phyloP scores from a whole-genome alignment of 1,140 invertebrate species.

The Acromyrmex charruanus region DNA sequence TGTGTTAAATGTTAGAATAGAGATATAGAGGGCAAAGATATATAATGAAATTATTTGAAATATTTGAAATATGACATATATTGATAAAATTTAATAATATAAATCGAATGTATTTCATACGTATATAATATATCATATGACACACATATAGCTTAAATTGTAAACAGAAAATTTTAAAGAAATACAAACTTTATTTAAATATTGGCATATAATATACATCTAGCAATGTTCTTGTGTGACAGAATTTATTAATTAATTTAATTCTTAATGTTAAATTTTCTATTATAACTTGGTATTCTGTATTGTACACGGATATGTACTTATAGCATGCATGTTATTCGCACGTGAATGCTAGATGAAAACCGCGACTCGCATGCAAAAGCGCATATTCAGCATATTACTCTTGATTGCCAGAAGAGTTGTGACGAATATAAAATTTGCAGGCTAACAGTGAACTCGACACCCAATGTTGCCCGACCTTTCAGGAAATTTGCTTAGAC shows the following conservation, averaged over 20 bases:
- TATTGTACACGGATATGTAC: background rate
- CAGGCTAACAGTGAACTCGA: conserved; percentile 30
- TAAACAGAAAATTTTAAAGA: background rate
- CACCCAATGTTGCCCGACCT: conserved; percentile 13
- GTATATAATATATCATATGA: no score
- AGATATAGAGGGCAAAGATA: background rate
- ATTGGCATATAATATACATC: background rate
- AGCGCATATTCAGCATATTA: conserved; percentile 11
- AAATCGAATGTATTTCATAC: no score
- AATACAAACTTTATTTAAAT: background rate
- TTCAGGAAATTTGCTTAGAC: conserved; percentile 33
- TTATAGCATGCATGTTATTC: background rate
- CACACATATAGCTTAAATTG: background rate
- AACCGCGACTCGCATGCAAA: conserved; percentile 39
- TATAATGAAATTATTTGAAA: background rate
- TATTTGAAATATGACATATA: background rate
- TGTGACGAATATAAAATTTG: conserved; percentile 46
- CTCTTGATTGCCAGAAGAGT: background rate
- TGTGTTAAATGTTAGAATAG: background rate
- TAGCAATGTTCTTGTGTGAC: no score
- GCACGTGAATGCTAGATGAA: conserved; percentile 24
- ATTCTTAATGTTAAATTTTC: conserved; percentile 8
- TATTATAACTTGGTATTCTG: background rate
- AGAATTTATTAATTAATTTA: conserved; percentile 5
- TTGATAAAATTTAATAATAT: background rate